Percentiles rank a stretch among this genome's conserved stretches.
Conservation (phyloP, 1,140 invertebrate genomes). For the Drosophila subobscura region DNA sequence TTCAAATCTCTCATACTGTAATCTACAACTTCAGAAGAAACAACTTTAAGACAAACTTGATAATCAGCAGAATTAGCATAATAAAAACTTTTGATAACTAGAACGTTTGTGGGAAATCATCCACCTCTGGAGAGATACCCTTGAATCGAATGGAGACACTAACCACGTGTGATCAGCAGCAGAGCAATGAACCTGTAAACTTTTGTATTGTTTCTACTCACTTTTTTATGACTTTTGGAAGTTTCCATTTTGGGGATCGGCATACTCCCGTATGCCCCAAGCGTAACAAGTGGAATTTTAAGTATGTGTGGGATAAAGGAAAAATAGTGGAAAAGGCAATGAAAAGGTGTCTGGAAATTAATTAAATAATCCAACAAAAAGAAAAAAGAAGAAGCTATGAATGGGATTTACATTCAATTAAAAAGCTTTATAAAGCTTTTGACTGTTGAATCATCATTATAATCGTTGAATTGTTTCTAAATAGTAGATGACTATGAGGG, state of each 20-base stretch:
- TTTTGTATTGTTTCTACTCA: slow-evolving; percentile 30
- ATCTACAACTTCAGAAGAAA: background rate
- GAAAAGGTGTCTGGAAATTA: slow-evolving; percentile 32
- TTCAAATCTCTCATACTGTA: background rate
- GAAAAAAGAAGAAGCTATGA: slow-evolving; percentile 22
- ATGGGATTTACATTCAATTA: slow-evolving; percentile 23
- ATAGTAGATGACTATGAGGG: slow-evolving; percentile 5
- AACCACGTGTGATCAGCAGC: background rate
- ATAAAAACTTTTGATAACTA: no score
- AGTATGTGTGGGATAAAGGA: slow-evolving; percentile 11
- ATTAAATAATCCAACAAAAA: slow-evolving; percentile 26
- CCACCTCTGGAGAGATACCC: background rate
- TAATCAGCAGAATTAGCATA: no score
- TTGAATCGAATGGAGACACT: slow-evolving; percentile 6
- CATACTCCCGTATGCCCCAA: slow-evolving; percentile 24
- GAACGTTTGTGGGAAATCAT: no score
- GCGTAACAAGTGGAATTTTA: slow-evolving; percentile 71
- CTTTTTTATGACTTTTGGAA: slow-evolving; percentile 49
- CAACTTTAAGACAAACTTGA: no score
- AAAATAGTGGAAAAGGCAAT: slow-evolving; percentile 35
- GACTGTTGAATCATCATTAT: slow-evolving; percentile 36
- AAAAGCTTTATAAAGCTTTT: slow-evolving; percentile 11
- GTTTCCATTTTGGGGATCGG: slow-evolving; percentile 45
- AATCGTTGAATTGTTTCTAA: slow-evolving; percentile 3
- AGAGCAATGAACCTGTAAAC: slow-evolving; percentile 60